Conservation (phyloP, 2,113 vertebrate genomes). For the Odocoileus virginianus region DNA sequence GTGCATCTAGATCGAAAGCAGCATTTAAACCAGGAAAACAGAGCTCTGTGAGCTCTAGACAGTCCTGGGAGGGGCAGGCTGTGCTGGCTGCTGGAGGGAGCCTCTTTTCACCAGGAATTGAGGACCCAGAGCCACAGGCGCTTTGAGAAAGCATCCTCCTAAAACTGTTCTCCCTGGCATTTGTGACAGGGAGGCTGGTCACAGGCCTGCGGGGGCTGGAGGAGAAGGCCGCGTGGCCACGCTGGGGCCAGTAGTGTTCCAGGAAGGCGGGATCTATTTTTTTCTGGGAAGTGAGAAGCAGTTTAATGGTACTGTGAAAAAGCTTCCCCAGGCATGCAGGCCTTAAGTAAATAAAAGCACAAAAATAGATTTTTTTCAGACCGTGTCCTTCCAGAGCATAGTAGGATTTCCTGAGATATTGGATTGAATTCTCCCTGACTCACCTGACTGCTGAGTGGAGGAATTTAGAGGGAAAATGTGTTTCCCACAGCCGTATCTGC, state of each 20-base stretch:
- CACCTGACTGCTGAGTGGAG: constrained; percentile 52
- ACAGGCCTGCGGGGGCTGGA: neutral
- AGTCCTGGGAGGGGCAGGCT: neutral
- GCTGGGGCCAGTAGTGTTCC: neutral
- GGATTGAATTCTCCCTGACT: constrained; percentile 47
- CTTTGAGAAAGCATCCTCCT: neutral
- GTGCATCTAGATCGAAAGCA: neutral
- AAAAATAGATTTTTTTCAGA: constrained; percentile 64
- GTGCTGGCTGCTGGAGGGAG: neutral
- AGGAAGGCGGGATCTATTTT: neutral
- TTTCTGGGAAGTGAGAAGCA: neutral
- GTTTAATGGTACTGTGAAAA: constrained; percentile 34
- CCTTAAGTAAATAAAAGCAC: constrained; percentile 71
- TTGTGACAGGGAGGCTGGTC: neutral
- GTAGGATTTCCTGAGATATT: constrained; percentile 66
- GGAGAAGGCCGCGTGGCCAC: neutral
- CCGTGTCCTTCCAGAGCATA: constrained; percentile 49
- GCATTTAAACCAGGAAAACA: neutral
- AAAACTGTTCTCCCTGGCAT: neutral
- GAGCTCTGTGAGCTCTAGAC: neutral
- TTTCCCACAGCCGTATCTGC: neutral
- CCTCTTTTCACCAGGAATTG: neutral
- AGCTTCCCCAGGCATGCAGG: constrained; percentile 38
- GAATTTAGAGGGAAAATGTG: constrained; percentile 37
- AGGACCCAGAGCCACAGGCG: neutral